These are phyloP conservation scores for Nymphalis c-album DNA, from an alignment of 2,888 invertebrate species.

Conservation along the genomic window DNA sequence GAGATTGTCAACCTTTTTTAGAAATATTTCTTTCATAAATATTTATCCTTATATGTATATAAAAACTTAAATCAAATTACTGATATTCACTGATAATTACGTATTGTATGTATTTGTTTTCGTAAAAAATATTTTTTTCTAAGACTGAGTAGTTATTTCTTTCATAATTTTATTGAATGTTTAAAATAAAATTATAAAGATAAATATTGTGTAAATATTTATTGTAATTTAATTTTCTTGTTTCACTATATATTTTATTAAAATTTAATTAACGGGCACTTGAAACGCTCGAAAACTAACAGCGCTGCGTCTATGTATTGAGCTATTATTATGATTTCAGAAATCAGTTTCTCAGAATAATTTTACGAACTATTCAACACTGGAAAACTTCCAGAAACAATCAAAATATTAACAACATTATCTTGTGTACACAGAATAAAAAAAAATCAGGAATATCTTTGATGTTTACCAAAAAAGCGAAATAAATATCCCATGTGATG, in stretches of 20 bases:
- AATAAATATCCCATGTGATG: not conserved
- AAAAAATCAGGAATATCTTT: not conserved
- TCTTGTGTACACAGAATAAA: not conserved
- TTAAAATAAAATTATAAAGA: not conserved
- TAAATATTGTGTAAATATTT: not conserved
- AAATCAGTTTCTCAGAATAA: not conserved
- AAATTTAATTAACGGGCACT: no score
- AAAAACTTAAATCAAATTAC: no score
- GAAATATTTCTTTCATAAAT: constrained; percentile 7
- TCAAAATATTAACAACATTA: no score
- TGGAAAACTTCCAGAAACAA: not conserved
- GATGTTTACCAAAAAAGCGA: no score
- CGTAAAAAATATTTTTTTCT: not conserved
- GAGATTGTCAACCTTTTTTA: constrained; percentile 44
- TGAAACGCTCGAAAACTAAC: no score
- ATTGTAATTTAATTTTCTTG: not conserved
- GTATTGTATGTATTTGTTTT: no score
- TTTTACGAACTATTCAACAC: not conserved
- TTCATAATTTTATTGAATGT: not conserved
- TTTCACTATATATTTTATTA: not conserved
- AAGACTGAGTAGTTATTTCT: not conserved
- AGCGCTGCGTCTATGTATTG: no score
- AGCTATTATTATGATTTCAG: not conserved
- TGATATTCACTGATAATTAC: no score
- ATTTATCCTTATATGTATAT: no score